These are phyloP conservation scores for Battus philenor DNA, from an alignment of 1,140 invertebrate genomes.

Conservation along the genomic window DNA sequence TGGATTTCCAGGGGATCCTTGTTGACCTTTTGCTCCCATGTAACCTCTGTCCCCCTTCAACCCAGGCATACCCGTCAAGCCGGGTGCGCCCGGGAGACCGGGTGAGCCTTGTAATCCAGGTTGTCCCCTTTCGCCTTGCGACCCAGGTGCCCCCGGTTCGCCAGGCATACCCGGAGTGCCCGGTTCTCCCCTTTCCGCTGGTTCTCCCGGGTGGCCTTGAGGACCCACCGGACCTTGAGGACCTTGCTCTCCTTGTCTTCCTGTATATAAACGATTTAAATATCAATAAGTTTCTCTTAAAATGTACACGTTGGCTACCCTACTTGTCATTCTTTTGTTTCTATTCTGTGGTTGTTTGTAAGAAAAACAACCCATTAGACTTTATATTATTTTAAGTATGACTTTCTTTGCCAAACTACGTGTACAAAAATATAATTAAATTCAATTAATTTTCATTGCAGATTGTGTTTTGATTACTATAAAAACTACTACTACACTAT, in stretches of 20 bases:
- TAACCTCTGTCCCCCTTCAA: slow-evolving; percentile 85
- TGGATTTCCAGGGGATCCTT: slow-evolving; percentile 81
- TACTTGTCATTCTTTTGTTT: too few relatives aligned
- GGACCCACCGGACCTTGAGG: slow-evolving; percentile 82
- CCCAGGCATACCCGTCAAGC: slow-evolving; percentile 81
- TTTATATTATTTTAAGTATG: too few relatives aligned
- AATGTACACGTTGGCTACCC: too few relatives aligned
- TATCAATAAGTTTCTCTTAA: too few relatives aligned
- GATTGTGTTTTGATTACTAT: too few relatives aligned
- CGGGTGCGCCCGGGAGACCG: slow-evolving; percentile 80
- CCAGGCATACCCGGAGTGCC: slow-evolving; percentile 84
- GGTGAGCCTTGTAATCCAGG: slow-evolving; percentile 81
- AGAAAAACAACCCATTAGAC: too few relatives aligned
- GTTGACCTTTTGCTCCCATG: slow-evolving; percentile 82
- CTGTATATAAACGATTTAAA: slow-evolving; percentile 51
- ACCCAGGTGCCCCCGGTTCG: slow-evolving; percentile 83
- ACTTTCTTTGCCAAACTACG: too few relatives aligned
- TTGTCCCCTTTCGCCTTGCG: slow-evolving; percentile 82
- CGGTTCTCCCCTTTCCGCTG: slow-evolving; percentile 84
- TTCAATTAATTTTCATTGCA: too few relatives aligned
- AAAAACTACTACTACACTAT: too few relatives aligned
- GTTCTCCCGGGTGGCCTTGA: slow-evolving; percentile 84
- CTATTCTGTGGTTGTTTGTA: too few relatives aligned
- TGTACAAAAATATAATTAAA: too few relatives aligned
- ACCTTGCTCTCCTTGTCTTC: slow-evolving; percentile 82